A percentile compares a stretch with the other conserved stretches of the same genome.
Conservation (phyloP, 2,888 invertebrate species). For the Lutraria lutraria region DNA sequence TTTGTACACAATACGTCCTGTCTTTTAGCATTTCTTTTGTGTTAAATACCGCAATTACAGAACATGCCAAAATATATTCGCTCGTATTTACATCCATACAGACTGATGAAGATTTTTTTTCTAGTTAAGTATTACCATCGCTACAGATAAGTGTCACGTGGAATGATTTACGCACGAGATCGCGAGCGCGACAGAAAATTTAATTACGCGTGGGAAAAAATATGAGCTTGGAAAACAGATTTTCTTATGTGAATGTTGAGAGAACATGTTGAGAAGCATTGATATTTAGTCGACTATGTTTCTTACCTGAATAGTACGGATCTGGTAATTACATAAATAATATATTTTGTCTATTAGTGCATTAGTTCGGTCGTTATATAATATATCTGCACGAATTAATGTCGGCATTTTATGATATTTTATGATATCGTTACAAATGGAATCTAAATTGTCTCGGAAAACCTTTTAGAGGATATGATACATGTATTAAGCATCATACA, state of each 20-base stretch:
- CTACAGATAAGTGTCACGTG: neutral
- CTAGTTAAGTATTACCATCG: conserved; percentile 17
- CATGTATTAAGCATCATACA: neutral
- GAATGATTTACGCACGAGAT: conserved; percentile 18
- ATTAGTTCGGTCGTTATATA: neutral
- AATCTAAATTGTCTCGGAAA: conserved; percentile 12
- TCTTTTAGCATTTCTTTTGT: neutral
- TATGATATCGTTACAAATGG: conserved; percentile 19
- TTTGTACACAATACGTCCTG: neutral
- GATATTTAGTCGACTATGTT: neutral
- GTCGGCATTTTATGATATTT: conserved; percentile 13
- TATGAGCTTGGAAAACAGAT: neutral
- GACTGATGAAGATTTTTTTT: conserved; percentile 1
- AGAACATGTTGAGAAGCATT: neutral
- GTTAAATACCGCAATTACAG: conserved; percentile 12
- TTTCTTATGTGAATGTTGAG: neutral
- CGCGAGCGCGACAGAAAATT: neutral
- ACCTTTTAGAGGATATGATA: neutral
- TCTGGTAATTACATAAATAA: conserved; percentile 13
- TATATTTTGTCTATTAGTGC: neutral
- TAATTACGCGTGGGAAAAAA: conserved; percentile 20
- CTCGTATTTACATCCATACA: conserved; percentile 2
- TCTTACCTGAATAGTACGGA: neutral
- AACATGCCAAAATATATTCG: conserved; percentile 8
- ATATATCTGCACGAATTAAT: neutral